A percentile compares a stretch with the other conserved stretches of the same genome.
These are phyloP conservation scores for Rhea americana DNA, from an alignment of 2,113 vertebrate genomes.

Conservation along the genomic window DNA sequence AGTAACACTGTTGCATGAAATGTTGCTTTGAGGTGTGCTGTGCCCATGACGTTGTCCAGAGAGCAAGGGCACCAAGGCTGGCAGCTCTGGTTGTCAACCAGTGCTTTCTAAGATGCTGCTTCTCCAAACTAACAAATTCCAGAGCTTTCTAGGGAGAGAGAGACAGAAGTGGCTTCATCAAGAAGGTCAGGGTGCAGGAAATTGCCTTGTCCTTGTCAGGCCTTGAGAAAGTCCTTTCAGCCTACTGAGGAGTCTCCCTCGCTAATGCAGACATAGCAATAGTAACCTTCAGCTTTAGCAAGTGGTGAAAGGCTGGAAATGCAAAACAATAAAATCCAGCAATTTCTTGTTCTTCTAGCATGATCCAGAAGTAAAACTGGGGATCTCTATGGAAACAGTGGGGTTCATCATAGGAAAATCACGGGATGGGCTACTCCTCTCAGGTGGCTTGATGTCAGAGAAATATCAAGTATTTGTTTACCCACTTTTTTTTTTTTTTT, in stretches of 20 bases:
- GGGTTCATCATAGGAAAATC: not conserved
- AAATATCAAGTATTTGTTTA: not conserved
- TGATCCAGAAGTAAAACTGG: not conserved
- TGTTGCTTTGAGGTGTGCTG: fast-evolving
- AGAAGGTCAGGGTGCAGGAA: not conserved
- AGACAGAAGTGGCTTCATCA: not conserved
- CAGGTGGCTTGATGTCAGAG: not conserved
- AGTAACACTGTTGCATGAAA: not conserved
- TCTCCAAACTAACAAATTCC: not conserved
- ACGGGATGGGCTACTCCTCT: not conserved
- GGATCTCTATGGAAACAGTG: conserved; percentile 41
- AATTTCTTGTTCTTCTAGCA: conserved; percentile 29
- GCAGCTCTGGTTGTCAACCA: not conserved
- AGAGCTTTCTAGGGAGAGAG: not conserved
- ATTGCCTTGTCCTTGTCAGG: not conserved
- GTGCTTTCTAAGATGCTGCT: not conserved
- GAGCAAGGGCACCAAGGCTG: not conserved
- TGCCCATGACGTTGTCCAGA: not conserved
- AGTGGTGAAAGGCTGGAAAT: not conserved
- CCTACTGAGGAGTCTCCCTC: not conserved
- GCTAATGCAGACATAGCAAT: not conserved
- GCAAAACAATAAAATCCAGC: not conserved
- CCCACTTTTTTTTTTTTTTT: not conserved
- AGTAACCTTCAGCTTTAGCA: not conserved
- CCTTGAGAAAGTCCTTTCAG: not conserved